Evolutionary conservation across 2,888 invertebrate genomes (phyloP).

Genomic region (Ichneumon xanthorius): DNA sequence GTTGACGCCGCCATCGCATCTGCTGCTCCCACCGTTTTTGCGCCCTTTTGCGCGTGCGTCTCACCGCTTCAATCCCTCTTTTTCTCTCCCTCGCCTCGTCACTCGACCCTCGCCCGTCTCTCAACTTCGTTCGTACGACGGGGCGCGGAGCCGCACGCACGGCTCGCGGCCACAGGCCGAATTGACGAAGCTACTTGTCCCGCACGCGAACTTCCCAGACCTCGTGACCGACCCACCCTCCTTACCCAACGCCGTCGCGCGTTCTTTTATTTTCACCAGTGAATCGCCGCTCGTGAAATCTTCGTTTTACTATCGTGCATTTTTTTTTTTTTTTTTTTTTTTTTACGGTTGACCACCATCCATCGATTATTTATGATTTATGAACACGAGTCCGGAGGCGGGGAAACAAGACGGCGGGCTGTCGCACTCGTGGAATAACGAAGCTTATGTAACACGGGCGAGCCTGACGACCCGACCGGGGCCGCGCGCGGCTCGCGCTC

Average conservation of each 20-base stretch:
- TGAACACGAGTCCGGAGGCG: too few relatives aligned
- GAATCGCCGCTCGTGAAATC: not conserved
- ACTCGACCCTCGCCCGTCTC: not conserved
- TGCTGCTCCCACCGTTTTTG: constrained; percentile 8
- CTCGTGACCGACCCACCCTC: constrained; percentile 26
- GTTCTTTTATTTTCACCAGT: not conserved
- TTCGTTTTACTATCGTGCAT: not conserved
- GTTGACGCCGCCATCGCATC: constrained; percentile 38
- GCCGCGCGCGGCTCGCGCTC: constrained; percentile 59
- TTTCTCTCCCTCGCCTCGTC: not conserved
- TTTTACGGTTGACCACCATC: not conserved
- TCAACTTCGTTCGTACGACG: not conserved
- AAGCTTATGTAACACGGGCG: constrained; percentile 68
- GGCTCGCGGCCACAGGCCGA: not conserved
- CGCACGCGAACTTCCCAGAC: constrained; percentile 10
- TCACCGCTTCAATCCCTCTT: constrained; percentile 28
- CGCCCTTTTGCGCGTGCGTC: constrained; percentile 32
- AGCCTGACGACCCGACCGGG: constrained; percentile 65
- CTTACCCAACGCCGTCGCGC: not conserved
- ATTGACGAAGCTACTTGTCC: not conserved
- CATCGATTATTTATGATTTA: not conserved
- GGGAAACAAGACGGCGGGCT: not conserved
- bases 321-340: not conserved
- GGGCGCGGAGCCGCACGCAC: constrained; percentile 25
- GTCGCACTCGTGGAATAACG: constrained; percentile 58